Evolutionary conservation across 1,140 invertebrate species (phyloP).

Genomic region (Adoxophyes honmai): DNA sequence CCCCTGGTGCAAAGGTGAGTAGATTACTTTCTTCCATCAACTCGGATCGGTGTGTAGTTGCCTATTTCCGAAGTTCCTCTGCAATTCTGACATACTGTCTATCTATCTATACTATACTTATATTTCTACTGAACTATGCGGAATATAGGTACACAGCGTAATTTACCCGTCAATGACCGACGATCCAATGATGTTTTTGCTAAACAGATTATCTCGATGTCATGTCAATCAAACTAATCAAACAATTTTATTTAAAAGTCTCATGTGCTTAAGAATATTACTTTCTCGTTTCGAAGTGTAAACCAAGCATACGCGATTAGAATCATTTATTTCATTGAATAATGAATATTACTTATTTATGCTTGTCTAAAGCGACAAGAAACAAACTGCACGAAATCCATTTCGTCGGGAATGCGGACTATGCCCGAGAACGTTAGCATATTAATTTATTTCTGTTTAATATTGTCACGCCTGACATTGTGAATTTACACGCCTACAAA

Average conservation of each 20-base stretch:
- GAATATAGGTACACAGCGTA: neutral
- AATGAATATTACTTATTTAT: too few species aligned
- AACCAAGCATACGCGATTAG: too few species aligned
- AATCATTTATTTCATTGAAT: too few species aligned
- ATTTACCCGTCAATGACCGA: neutral
- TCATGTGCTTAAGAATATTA: too few species aligned
- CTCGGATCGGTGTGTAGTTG: slow-evolving; percentile 2
- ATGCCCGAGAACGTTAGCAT: too few species aligned
- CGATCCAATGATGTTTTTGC: neutral
- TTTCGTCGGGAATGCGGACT: too few species aligned
- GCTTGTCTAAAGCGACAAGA: too few species aligned
- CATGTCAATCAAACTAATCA: too few species aligned
- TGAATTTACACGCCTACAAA: slow-evolving; percentile 47
- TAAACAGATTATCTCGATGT: too few species aligned
- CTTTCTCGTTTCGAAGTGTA: too few species aligned
- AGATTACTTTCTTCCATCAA: slow-evolving; percentile 11
- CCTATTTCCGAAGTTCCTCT: slow-evolving; percentile 9
- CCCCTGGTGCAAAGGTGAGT: neutral
- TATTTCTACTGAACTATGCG: neutral
- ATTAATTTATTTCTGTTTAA: slow-evolving; percentile 27
- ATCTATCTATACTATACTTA: slow-evolving; percentile 1
- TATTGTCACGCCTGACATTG: slow-evolving; percentile 18
- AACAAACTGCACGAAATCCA: too few species aligned
- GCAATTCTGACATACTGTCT: slow-evolving; percentile 1
- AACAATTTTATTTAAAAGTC: too few species aligned